Evolutionary conservation across 2,113 vertebrate genomes (phyloP).

Genomic region (Austrofundulus limnaeus): DNA sequence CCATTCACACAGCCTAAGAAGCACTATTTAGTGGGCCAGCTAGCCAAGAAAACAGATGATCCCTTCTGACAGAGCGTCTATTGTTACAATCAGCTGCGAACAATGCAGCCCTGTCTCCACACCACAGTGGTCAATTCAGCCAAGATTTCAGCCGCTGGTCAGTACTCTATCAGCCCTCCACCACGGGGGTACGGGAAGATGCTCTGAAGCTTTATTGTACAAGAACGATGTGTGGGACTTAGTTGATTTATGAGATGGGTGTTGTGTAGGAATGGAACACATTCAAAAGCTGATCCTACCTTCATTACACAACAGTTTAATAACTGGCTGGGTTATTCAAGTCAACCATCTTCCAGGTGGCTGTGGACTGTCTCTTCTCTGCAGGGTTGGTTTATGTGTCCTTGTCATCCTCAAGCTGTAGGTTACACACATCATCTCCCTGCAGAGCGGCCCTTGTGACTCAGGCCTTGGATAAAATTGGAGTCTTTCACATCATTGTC

Average conservation of each 20-base stretch:
- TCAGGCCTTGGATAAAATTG: no score
- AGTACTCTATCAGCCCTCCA: slow-evolving; percentile 57
- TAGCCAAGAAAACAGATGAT: slow-evolving; percentile 77
- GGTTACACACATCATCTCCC: no score
- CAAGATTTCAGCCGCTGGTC: slow-evolving; percentile 54
- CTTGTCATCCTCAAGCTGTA: no score
- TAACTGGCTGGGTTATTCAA: background rate
- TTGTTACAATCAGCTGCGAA: slow-evolving; percentile 59
- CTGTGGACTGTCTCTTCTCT: no score
- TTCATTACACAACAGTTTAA: background rate
- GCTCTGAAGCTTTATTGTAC: slow-evolving; percentile 40
- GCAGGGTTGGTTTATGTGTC: no score
- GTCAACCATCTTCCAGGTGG: no score
- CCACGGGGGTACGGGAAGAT: slow-evolving; percentile 18
- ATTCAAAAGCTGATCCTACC: slow-evolving; percentile 23
- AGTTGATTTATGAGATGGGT: slow-evolving; percentile 49
- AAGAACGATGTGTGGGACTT: slow-evolving; percentile 35
- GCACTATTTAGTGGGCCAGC: slow-evolving; percentile 70
- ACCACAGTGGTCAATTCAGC: slow-evolving; percentile 66
- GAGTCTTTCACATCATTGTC: no score
- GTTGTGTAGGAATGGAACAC: slow-evolving; percentile 33
- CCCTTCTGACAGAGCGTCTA: slow-evolving; percentile 67
- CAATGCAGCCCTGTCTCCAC: slow-evolving; percentile 64
- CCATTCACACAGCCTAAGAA: slow-evolving; percentile 65
- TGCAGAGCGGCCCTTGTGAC: no score